Conservation (phyloP, 92 coral and sea anemone genomes). For the Zoanthus sociatus region DNA sequence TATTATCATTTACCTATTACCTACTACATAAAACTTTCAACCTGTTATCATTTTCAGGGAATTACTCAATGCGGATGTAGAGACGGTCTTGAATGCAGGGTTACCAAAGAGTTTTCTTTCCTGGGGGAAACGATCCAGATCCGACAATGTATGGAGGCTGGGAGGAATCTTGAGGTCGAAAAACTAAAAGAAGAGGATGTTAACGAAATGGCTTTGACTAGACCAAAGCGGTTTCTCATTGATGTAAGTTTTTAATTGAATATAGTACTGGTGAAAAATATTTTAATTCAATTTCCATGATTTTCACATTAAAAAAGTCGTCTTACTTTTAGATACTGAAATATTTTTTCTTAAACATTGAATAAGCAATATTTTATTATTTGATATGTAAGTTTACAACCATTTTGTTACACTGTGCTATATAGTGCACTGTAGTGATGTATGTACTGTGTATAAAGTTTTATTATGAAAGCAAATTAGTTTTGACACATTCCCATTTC, state of each 20-base stretch:
- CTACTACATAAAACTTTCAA: not conserved
- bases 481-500: no score
- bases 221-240: conserved; percentile 31
- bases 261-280: no score
- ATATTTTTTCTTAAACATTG: no score
- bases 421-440: no score
- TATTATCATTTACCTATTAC: not conserved
- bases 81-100: conserved; percentile 35
- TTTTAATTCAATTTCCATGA: no score
- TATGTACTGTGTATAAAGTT: no score
- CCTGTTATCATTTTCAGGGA: not conserved
- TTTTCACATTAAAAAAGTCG: no score
- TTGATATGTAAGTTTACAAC: no score
- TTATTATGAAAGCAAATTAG: no score
- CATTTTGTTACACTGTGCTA: no score
- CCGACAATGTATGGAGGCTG: conserved; percentile 38
- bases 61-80: conserved; percentile 21
- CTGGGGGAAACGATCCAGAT: conserved; percentile 1
- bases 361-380: no score
- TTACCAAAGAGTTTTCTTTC: conserved; percentile 22
- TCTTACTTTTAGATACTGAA: no score
- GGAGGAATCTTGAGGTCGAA: not conserved
- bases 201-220: conserved; percentile 3
- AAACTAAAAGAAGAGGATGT: conserved; percentile 20
- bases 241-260: conserved; percentile 11